Conservation (phyloP, 2,797 vertebrate species). For the Sebastes dallii region DNA sequence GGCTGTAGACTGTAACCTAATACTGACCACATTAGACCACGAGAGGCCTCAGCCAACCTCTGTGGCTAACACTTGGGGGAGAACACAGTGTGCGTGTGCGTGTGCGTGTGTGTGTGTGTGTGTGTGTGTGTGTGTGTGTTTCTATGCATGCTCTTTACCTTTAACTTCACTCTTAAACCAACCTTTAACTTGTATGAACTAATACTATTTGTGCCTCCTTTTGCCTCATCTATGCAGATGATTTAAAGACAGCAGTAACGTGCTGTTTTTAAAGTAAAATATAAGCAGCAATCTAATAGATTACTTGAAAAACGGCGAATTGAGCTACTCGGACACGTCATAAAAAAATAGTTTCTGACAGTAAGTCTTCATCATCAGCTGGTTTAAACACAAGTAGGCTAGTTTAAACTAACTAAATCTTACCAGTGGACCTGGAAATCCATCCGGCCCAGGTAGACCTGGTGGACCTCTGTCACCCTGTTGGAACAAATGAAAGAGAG, state of each 20-base stretch:
- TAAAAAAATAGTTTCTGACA: neutral
- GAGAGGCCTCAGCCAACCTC: neutral
- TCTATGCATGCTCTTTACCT: neutral
- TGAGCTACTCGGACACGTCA: neutral
- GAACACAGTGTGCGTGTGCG: neutral
- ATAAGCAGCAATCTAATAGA: neutral
- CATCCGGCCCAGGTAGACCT: constrained; percentile 83
- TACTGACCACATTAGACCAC: constrained; percentile 7
- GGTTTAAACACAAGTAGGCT: neutral
- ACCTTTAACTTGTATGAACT: neutral
- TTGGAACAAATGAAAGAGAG: constrained; percentile 31
- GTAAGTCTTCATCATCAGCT: neutral
- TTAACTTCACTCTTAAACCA: neutral
- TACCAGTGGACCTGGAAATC: constrained; percentile 87
- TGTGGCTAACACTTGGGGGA: constrained; percentile 1
- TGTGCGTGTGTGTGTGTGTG: neutral
- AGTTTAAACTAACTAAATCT: constrained; percentile 29
- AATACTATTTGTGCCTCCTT: rapidly evolving
- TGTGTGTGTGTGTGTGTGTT: neutral
- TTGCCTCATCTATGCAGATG: neutral
- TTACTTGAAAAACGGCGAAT: neutral
- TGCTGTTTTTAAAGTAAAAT: neutral
- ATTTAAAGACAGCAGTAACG: neutral
- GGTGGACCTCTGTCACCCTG: constrained; percentile 87
- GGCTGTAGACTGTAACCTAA: constrained; percentile 14